Evolutionary conservation across 2,113 vertebrate genomes (phyloP), one percentile per base, ranked within the genome.

Genomic region (Mandrillus leucophaeus): DNA sequence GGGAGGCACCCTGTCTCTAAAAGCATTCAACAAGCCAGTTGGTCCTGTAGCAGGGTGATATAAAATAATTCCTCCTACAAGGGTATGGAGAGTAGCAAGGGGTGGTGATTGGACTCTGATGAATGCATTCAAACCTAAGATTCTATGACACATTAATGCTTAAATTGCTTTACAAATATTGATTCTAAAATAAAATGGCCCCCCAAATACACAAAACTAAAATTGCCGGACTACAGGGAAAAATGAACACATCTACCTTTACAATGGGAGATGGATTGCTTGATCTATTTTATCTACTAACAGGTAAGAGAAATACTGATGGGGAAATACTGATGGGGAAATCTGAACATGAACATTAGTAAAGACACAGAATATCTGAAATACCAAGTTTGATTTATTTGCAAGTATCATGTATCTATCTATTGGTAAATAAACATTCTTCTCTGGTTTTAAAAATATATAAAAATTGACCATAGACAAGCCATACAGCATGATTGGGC

Each of bases 131-230:
- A 25, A 88, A 82, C 52, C 32, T 59, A 82, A 78, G 38, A 45
- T 25, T 50, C 57, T 78, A 68, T 7, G 25, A 70, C 6, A 45
- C 1, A 32, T 20, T 25, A n/a, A 68, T 5, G 50, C 40, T 92
- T 48, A 79, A 85, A 27, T 13, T 50, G 38, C 35, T 82, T 64
- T 68, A 72, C 13, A 92, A 66, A 68, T 27, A 55, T 7, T 30
- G 25, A 79, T 52, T 79, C 59, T 45, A 80, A 97, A 97, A 88
- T 87, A 88, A 96, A 87, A 66, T 5, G 52, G 9, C 14, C 32
- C 61, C 48, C 8, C 14, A 66, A 79, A 57, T 38, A 72, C 30
- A 73, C 30, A 86, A 61, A 61, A 68, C 30, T 73, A 92, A 95
- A 89, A 78, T 27, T 64, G 35, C 48, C 75, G n/a, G 38, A 64